Conservation (phyloP, 2,113 vertebrate species). For the Spermophilus dauricus region DNA sequence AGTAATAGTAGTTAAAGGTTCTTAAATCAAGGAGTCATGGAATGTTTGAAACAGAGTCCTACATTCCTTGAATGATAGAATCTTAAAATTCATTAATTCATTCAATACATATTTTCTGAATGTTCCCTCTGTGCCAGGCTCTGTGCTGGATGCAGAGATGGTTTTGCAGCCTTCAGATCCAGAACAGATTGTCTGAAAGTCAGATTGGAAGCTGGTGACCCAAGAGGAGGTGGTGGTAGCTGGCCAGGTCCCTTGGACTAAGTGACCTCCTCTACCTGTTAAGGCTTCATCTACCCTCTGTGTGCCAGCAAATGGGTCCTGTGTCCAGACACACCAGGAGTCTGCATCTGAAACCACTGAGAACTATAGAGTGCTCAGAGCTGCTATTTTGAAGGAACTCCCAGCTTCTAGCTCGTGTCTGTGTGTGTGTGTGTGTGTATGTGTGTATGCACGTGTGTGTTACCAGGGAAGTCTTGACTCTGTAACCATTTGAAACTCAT, state of each 20-base stretch:
- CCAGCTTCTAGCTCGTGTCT: fast-evolving
- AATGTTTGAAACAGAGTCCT: background rate
- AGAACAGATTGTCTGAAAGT: background rate
- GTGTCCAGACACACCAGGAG: background rate
- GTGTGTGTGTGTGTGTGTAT: too few species aligned
- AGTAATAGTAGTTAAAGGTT: background rate
- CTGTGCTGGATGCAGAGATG: background rate
- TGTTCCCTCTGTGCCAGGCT: too few species aligned
- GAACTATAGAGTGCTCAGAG: background rate
- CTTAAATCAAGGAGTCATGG: background rate
- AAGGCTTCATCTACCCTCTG: background rate
- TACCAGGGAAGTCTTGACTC: background rate
- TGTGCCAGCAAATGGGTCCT: background rate
- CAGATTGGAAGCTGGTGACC: background rate
- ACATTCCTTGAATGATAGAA: background rate
- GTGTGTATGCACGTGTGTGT: too few species aligned
- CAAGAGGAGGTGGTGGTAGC: background rate
- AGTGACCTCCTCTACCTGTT: background rate
- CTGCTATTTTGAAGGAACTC: background rate
- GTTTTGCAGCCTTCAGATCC: too few species aligned
- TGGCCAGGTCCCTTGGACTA: background rate
- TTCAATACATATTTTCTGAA: background rate
- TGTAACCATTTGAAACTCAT: background rate
- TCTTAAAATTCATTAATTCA: background rate
- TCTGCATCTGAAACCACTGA: background rate